Conservation (phyloP, 2,113 vertebrate genomes). For the Nasalis larvatus region DNA sequence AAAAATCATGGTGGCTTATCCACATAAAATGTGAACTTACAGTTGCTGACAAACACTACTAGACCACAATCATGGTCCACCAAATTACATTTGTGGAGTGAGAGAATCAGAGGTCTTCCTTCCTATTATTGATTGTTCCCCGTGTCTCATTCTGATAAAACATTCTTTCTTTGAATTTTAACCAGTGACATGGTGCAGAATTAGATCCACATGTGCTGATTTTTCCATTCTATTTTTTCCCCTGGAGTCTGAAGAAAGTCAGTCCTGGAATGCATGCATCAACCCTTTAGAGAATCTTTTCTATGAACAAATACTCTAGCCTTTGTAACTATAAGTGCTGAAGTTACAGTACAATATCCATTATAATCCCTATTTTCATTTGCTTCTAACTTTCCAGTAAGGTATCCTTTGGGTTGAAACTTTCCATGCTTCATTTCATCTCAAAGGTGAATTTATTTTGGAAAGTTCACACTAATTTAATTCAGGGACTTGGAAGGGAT, state of each 20-base stretch:
- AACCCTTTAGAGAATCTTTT: slow-evolving; percentile 46
- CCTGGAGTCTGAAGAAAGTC: slow-evolving; percentile 24
- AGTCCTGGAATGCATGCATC: slow-evolving; percentile 31
- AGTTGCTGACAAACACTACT: not conserved
- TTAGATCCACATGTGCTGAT: slow-evolving; percentile 70
- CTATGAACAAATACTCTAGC: slow-evolving; percentile 32
- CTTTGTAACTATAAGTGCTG: slow-evolving; percentile 12
- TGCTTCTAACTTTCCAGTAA: slow-evolving; percentile 65
- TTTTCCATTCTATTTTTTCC: slow-evolving; percentile 60
- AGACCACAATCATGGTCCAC: not conserved
- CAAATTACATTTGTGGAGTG: not conserved
- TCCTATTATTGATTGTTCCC: not conserved
- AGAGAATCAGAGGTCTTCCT: slow-evolving; percentile 43
- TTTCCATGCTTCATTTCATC: slow-evolving; percentile 70
- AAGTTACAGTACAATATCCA: slow-evolving; percentile 25
- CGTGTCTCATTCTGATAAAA: slow-evolving; percentile 58
- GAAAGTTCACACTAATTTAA: slow-evolving; percentile 78
- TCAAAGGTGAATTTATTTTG: slow-evolving; percentile 80
- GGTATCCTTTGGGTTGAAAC: slow-evolving; percentile 61
- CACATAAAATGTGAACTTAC: not conserved
- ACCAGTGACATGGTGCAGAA: slow-evolving; percentile 63
- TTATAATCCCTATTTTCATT: slow-evolving; percentile 54
- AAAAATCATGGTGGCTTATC: slow-evolving; percentile 16
- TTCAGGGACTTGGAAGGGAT: slow-evolving; percentile 76
- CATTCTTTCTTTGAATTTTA: slow-evolving; percentile 64